A percentile compares a stretch with the other conserved stretches of the same genome.
Conservation (phyloP, 2,113 vertebrate species). For the Coturnix japonica region DNA sequence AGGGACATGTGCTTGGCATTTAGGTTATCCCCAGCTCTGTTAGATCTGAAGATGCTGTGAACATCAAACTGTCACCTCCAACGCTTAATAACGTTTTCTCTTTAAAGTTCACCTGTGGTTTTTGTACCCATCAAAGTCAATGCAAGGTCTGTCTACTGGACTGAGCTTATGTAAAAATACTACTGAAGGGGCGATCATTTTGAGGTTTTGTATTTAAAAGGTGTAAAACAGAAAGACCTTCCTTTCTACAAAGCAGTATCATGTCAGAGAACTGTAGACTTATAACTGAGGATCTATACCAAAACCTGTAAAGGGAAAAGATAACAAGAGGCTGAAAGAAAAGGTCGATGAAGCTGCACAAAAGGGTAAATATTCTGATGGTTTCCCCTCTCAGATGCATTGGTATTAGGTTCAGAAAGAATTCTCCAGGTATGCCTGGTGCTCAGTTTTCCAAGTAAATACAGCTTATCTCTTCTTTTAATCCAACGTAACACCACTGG, state of each 20-base stretch:
- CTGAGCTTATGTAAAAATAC: neutral
- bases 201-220: conserved; percentile 21
- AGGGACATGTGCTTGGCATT: neutral
- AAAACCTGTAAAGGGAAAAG: conserved; percentile 51
- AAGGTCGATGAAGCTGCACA: conserved; percentile 49
- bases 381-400: conserved; percentile 32
- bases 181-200: neutral
- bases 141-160: neutral
- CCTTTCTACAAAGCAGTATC: conserved; percentile 15
- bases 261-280: neutral
- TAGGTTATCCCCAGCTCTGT: neutral
- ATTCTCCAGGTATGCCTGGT: conserved; percentile 36
- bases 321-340: conserved; percentile 47
- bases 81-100: neutral
- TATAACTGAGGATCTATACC: conserved; percentile 53
- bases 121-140: neutral
- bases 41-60: neutral
- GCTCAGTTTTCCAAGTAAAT: conserved; percentile 47
- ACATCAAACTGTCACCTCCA: neutral
- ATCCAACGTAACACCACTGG: neutral
- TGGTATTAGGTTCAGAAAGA: conserved; percentile 51
- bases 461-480: conserved; percentile 33
- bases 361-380: conserved; percentile 64
- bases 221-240: conserved; percentile 7
- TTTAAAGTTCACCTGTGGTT: neutral